phyloP scores from a whole-genome alignment of 2,888 invertebrate genomes.

The Antheraea assamensis region DNA sequence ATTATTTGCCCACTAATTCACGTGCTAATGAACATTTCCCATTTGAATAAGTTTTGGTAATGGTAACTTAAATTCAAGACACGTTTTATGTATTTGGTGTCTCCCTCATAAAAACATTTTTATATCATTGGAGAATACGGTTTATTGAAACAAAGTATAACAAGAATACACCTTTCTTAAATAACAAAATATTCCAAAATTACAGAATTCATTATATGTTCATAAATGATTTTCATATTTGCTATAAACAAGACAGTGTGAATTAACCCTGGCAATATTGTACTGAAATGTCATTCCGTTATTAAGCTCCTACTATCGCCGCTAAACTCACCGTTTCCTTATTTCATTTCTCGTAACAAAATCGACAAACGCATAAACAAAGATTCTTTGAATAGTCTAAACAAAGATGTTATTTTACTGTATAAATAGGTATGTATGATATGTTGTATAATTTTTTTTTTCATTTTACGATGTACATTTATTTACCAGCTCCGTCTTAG shows the following conservation, averaged over 20 bases:
- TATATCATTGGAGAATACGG: too few species aligned
- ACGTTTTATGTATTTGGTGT: too few species aligned
- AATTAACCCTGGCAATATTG: conserved; percentile 39
- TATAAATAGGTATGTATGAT: not conserved
- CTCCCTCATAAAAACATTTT: too few species aligned
- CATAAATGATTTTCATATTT: not conserved
- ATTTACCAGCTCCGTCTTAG: not conserved
- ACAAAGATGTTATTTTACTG: not conserved
- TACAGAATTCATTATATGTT: not conserved
- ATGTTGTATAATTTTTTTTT: not conserved
- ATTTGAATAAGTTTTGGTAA: too few species aligned
- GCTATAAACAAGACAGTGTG: not conserved
- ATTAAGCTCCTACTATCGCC: conserved; percentile 28
- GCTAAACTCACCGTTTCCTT: conserved; percentile 22
- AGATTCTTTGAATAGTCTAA: not conserved
- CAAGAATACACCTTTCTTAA: not conserved
- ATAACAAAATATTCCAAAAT: too few species aligned
- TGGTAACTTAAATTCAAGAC: too few species aligned
- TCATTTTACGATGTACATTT: not conserved
- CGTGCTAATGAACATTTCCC: too few species aligned
- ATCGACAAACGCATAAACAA: not conserved
- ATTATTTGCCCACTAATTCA: too few species aligned
- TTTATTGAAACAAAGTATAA: too few species aligned
- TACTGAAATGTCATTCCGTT: conserved; percentile 37
- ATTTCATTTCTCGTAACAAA: conserved; percentile 20